A percentile compares a stretch with the other conserved stretches of the same genome.
Conservation (phyloP, 2,113 vertebrate species). For the Hydrolagus affinis region DNA sequence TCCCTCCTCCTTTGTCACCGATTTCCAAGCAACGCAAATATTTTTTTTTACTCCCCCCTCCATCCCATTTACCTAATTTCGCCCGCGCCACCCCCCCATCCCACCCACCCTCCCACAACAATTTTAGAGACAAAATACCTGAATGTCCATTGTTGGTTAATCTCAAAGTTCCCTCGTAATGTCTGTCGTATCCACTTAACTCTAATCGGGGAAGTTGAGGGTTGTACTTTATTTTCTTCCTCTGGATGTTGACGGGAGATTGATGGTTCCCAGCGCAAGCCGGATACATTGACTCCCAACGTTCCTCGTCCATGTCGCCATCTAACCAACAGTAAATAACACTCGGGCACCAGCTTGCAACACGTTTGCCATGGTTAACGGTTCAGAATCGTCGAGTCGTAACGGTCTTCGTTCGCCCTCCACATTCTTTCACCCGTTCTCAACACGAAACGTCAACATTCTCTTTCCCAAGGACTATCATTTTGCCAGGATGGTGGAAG, state of each 20-base stretch:
- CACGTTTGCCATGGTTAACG: background rate
- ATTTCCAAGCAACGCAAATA: background rate
- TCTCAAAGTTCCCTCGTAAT: conserved; percentile 45
- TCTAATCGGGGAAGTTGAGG: conserved; percentile 51
- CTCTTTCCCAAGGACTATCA: background rate
- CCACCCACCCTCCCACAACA: background rate
- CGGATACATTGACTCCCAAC: conserved; percentile 63
- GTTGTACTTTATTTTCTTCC: conserved; percentile 54
- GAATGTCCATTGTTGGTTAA: conserved; percentile 83
- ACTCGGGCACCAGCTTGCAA: background rate
- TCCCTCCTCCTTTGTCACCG: background rate
- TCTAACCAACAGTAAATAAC: conserved; percentile 42
- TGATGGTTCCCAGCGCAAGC: conserved; percentile 62
- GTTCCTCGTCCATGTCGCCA: conserved; percentile 60
- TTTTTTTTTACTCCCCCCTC: too few species aligned
- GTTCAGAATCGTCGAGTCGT: background rate
- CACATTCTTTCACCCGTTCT: background rate
- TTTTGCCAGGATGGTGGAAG: too few species aligned
- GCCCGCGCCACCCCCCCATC: background rate
- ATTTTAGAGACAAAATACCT: conserved; percentile 48
- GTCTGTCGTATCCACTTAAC: conserved; percentile 57
- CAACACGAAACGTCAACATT: background rate
- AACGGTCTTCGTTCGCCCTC: background rate
- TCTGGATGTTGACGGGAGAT: conserved; percentile 77
- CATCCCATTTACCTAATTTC: too few species aligned